A percentile compares a stretch with the other conserved stretches of the same genome.
Evolutionary conservation across 92 coral and sea anemone genomes (phyloP).

Genomic region (Ricordea florida): DNA sequence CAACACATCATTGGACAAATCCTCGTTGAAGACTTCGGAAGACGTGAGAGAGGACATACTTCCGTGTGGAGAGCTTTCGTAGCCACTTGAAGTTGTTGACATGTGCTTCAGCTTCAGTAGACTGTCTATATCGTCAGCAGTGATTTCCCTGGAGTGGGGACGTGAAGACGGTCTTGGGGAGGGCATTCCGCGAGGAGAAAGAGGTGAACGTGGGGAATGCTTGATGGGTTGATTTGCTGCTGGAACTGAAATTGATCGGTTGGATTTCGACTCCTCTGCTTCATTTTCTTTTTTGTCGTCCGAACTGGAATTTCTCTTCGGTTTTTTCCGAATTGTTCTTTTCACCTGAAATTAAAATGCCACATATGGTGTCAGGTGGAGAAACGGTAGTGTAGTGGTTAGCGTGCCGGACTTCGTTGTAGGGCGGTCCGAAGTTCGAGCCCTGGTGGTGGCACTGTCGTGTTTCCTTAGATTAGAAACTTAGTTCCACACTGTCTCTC

Average conservation of each 20-base stretch:
- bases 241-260: slow-evolving; percentile 8
- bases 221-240: neutral
- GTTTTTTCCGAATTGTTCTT: neutral
- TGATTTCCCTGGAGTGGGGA: neutral
- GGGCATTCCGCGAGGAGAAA: neutral
- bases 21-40: slow-evolving; percentile 9
- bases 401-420: too few species aligned
- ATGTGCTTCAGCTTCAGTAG: neutral
- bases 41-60: slow-evolving; percentile 12
- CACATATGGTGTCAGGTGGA: too few species aligned
- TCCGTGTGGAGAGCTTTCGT: slow-evolving; percentile 17
- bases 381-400: too few species aligned
- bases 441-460: too few species aligned
- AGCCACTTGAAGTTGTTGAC: slow-evolving; percentile 26
- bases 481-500: too few species aligned
- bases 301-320: neutral
- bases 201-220: neutral
- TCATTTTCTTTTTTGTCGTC: neutral
- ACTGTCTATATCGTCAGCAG: neutral
- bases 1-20: neutral
- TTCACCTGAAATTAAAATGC: neutral
- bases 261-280: neutral
- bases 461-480: too few species aligned
- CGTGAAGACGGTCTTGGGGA: neutral
- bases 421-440: too few species aligned